Evolutionary conservation across 2,113 vertebrate species (phyloP).

Genomic region (Sterrhoptilus dennistouni): DNA sequence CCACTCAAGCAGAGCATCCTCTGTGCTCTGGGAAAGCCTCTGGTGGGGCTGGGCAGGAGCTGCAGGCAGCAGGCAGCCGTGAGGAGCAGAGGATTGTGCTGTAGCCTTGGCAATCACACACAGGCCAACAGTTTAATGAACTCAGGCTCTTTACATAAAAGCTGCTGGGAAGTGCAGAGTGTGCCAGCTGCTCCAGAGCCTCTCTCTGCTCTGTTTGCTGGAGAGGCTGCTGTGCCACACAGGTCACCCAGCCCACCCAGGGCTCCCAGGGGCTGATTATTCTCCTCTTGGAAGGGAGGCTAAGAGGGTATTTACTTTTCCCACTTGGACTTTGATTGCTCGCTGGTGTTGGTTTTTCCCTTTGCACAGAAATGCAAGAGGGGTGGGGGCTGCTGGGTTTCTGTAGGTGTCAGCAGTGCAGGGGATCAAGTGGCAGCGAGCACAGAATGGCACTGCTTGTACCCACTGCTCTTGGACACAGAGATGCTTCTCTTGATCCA

Average conservation of each 20-base stretch:
- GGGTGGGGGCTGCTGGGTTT: background rate
- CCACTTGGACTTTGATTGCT: background rate
- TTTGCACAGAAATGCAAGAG: background rate
- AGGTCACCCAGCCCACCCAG: background rate
- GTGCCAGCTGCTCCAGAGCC: background rate
- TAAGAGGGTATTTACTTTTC: background rate
- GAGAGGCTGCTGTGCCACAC: accelerated
- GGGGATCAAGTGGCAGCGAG: background rate
- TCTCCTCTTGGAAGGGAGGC: background rate
- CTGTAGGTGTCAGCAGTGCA: background rate
- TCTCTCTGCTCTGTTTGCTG: background rate
- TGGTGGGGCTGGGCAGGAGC: background rate
- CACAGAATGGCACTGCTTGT: background rate
- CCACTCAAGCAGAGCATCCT: accelerated
- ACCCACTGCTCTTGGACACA: background rate
- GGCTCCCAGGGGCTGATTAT: accelerated
- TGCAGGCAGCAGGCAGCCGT: background rate
- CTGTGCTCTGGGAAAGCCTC: background rate
- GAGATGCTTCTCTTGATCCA: constrained; percentile 2
- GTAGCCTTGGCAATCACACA: background rate
- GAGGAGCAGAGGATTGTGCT: background rate
- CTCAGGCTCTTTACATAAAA: background rate
- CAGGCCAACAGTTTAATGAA: background rate
- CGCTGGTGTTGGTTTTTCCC: background rate
- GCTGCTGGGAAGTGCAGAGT: background rate